Conservation (phyloP, 1,140 invertebrate genomes). For the Octopus sinensis region DNA sequence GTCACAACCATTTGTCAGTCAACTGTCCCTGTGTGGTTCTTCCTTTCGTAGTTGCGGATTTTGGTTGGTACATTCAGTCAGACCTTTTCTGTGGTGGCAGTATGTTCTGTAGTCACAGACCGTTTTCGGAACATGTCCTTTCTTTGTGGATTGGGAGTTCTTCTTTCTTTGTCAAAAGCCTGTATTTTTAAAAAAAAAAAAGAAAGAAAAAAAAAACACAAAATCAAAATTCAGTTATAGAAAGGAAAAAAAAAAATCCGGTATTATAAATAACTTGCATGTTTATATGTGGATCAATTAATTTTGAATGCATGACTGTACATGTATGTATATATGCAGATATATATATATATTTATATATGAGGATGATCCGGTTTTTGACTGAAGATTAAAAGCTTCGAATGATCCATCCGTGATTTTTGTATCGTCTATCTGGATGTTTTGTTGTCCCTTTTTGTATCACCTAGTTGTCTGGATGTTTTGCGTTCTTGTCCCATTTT, state of each 20-base stretch:
- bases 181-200: neutral
- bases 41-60: constrained; percentile 22
- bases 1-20: neutral
- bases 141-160: neutral
- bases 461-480: no score
- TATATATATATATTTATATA: constrained; percentile 13
- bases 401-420: no score
- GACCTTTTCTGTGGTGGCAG: neutral
- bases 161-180: constrained; percentile 23
- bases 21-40: neutral
- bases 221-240: neutral
- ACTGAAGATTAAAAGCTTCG: no score
- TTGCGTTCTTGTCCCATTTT: no score
- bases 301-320: neutral
- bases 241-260: constrained; percentile 13
- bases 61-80: constrained; percentile 22
- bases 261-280: neutral
- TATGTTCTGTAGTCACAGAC: constrained; percentile 8
- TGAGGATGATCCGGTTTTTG: no score
- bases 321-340: constrained; percentile 13
- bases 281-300: constrained; percentile 14
- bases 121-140: constrained; percentile 7
- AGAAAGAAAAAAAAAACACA: neutral
- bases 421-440: no score
- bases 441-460: no score